These are phyloP conservation scores for Listronotus oregonensis DNA, from an alignment of 1,140 invertebrate genomes.

Conservation along the genomic window DNA sequence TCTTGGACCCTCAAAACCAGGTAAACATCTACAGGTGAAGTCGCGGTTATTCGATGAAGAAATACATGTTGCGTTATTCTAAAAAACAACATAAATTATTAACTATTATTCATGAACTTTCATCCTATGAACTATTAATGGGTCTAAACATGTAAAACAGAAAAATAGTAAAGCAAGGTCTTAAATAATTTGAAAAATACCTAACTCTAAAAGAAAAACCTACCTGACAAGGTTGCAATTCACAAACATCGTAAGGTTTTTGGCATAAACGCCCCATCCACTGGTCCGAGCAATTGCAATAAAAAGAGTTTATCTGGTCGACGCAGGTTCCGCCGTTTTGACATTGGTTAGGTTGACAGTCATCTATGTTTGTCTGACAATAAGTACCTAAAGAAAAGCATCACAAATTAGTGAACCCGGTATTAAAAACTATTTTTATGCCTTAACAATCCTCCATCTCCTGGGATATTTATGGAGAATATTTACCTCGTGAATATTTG, in stretches of 20 bases:
- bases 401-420: neutral
- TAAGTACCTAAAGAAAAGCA: slow-evolving; percentile 60
- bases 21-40: slow-evolving; percentile 63
- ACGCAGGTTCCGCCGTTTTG: slow-evolving; percentile 73
- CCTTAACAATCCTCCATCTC: no score
- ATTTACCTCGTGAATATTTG: no score
- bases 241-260: slow-evolving; percentile 70
- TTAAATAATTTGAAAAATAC: neutral
- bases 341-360: slow-evolving; percentile 71
- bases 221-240: slow-evolving; percentile 63
- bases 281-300: slow-evolving; percentile 69
- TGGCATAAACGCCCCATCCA: slow-evolving; percentile 75
- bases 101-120: no score
- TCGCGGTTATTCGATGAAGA: slow-evolving; percentile 56
- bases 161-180: no score
- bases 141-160: no score
- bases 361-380: slow-evolving; percentile 69
- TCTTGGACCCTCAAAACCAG: slow-evolving; percentile 71
- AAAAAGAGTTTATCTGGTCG: slow-evolving; percentile 64
- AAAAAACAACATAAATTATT: neutral
- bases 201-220: neutral
- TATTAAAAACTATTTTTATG: no score
- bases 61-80: slow-evolving; percentile 72
- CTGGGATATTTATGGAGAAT: no score
- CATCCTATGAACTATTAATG: no score